Base-by-base conservation (phyloP, 2,797 vertebrate genomes). In the Geotrypetes seraphini region DNA sequence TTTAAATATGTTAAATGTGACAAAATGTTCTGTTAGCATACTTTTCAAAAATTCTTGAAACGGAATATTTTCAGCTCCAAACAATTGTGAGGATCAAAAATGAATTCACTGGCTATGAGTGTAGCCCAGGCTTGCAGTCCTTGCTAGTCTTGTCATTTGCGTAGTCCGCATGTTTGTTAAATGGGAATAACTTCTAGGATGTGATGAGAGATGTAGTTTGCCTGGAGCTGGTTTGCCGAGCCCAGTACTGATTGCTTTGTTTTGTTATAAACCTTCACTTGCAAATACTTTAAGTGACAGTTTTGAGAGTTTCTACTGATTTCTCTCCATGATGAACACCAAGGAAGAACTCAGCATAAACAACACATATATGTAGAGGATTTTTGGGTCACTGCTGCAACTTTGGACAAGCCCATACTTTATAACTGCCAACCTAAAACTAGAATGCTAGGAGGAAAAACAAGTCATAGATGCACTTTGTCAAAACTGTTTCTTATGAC, bases 91-190 rank as follows among this genome's bases (percentile, higher is more conserved):
- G 59, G 57, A 61, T 71, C 52, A 57, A 24, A n/a, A 56, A 63
- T 28, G 71, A 76, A 79, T 68, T 53, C 68, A 46, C 49, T 58
- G 59, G 68, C 71, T 71, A 66, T 50, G 56, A 69, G 56, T 10
- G 41, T 32, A 57, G 61, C 53, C 50, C 2, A 10, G 47, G 50
- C 60, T 69, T 76, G 68, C 60, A 64, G 24, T 28, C 42, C 36
- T 49, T 46, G 39, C 51, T 70, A 52, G 47, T 56, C 53, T 36
- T 57, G 46, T 65, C 57, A 20, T 66, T 50, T 53, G 66, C 52
- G 51, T 55, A 42, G 53, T 55, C 57, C 70, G 54, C 59, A 58
- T 78, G 71, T 78, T 69, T 74, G 54, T 69, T 74, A 54, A 70
- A 57, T 43, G 52, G 63, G 53, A 57, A 36, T 47, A 51, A 33